Evolutionary conservation across 2,113 vertebrate genomes (phyloP).

Genomic region (Aramus guarauna): DNA sequence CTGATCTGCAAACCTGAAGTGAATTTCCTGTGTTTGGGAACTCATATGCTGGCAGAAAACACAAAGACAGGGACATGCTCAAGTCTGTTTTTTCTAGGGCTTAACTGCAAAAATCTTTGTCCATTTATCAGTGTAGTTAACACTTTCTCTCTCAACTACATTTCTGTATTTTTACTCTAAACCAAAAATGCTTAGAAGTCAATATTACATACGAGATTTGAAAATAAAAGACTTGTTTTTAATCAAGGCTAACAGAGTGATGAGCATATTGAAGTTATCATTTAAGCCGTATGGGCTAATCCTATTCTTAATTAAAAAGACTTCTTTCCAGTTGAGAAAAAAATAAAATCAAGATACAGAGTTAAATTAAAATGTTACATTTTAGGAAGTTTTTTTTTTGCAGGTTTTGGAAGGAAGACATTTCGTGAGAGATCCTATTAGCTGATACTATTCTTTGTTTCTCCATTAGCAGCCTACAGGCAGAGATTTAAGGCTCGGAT

Average conservation of each 20-base stretch:
- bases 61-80: neutral
- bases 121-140: fast-evolving
- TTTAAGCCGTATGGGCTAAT: neutral
- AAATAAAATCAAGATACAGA: constrained; percentile 1
- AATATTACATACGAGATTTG: neutral
- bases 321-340: neutral
- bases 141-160: neutral
- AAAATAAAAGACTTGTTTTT: constrained; percentile 26
- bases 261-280: neutral
- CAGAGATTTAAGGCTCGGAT: constrained; percentile 10
- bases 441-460: constrained; percentile 43
- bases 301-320: constrained; percentile 23
- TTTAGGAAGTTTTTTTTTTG: neutral
- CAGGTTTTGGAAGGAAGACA: constrained; percentile 28
- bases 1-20: neutral
- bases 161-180: neutral
- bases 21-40: neutral
- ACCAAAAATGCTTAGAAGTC: neutral
- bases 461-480: constrained; percentile 36
- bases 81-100: neutral
- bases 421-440: constrained; percentile 42
- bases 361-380: constrained; percentile 19
- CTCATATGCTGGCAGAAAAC: neutral
- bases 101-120: neutral
- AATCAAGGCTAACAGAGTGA: constrained; percentile 28